Conservation (phyloP, 2,113 vertebrate species). For the Procapra przewalskii region DNA sequence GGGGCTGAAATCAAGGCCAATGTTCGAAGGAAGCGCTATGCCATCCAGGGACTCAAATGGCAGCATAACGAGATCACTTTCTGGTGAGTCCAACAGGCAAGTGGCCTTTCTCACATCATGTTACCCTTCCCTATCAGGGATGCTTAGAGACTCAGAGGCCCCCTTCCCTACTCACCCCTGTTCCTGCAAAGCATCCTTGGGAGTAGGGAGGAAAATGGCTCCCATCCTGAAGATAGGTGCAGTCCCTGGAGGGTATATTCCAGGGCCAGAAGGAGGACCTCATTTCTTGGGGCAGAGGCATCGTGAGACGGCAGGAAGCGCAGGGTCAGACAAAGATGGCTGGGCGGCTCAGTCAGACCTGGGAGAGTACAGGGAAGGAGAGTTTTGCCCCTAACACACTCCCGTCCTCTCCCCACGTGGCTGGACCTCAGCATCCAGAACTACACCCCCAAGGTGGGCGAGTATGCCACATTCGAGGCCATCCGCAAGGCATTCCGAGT, state of each 20-base stretch:
- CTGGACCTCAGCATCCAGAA: constrained; percentile 78
- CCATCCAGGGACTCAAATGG: constrained; percentile 92
- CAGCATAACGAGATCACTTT: constrained; percentile 89
- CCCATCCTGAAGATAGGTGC: background rate
- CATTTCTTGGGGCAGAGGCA: background rate
- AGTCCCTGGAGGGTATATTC: background rate
- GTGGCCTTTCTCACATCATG: background rate
- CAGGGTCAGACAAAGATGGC: background rate
- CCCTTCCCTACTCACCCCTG: background rate
- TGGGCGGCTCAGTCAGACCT: background rate
- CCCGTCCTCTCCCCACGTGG: background rate
- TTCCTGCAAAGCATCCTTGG: background rate
- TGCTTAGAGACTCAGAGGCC: background rate
- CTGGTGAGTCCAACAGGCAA: constrained; percentile 82
- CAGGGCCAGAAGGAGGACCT: background rate
- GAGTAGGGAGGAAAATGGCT: background rate
- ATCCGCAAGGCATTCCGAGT: constrained; percentile 90
- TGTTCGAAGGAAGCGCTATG: constrained; percentile 90
- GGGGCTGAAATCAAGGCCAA: constrained; percentile 90
- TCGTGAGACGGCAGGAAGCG: background rate
- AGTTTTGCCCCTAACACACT: background rate
- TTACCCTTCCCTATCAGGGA: background rate
- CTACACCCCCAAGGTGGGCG: constrained; percentile 84
- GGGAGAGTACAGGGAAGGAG: background rate
- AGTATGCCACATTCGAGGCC: constrained; percentile 84